These are phyloP conservation scores for Coturnix japonica DNA, from an alignment of 2,113 vertebrate species.

Conservation along the genomic window DNA sequence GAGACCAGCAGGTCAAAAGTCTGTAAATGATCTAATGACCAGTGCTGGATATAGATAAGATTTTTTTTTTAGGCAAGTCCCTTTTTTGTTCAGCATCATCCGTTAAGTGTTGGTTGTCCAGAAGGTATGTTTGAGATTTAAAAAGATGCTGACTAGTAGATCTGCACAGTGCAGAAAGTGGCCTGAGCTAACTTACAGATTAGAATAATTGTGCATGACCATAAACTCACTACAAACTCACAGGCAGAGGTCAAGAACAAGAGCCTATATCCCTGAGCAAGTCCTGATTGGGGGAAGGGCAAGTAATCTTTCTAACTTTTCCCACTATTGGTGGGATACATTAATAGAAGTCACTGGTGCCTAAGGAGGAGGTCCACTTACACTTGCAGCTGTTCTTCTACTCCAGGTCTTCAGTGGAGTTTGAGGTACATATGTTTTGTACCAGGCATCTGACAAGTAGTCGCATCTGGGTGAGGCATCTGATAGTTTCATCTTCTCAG, in stretches of 20 bases:
- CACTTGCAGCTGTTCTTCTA: neutral
- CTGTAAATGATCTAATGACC: neutral
- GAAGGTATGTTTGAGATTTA: neutral
- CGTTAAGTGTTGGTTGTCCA: neutral
- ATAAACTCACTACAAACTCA: neutral
- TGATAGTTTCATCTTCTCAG: neutral
- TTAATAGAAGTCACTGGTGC: neutral
- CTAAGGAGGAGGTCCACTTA: neutral
- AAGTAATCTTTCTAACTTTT: neutral
- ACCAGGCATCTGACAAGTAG: neutral
- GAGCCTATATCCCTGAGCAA: neutral
- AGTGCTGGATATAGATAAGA: neutral
- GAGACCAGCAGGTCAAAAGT: neutral
- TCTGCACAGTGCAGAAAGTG: neutral
- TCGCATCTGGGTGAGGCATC: neutral
- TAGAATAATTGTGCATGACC: neutral
- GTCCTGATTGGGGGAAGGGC: neutral
- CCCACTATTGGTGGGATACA: neutral
- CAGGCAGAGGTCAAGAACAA: neutral
- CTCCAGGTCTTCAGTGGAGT: neutral
- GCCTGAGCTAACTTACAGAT: no score
- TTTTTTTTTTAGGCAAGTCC: neutral
- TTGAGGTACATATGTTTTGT: neutral
- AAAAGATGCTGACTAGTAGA: neutral
- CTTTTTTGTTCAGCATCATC: neutral